Conservation (phyloP, 1,140 invertebrate species). For the Hestina assimilis region DNA sequence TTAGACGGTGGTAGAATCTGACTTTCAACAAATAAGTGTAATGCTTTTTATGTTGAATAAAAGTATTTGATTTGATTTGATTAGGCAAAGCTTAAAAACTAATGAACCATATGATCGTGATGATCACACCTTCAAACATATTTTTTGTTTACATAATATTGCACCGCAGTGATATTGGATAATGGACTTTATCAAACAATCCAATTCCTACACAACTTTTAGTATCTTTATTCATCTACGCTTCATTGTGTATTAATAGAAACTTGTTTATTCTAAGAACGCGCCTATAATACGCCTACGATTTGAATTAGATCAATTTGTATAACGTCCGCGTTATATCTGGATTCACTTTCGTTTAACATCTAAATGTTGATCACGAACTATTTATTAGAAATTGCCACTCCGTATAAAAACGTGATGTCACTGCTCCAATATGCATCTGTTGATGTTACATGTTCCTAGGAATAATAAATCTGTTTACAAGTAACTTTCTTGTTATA, state of each 20-base stretch:
- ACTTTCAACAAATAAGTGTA: too few species aligned
- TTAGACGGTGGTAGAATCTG: too few species aligned
- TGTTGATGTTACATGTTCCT: slow-evolving; percentile 19
- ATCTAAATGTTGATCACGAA: slow-evolving; percentile 56
- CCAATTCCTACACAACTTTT: neutral
- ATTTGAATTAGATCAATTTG: slow-evolving; percentile 32
- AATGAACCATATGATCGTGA: too few species aligned
- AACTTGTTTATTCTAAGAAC: slow-evolving; percentile 7
- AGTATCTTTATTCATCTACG: neutral
- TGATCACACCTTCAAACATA: too few species aligned
- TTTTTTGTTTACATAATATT: too few species aligned
- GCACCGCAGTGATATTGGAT: too few species aligned
- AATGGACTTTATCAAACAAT: too few species aligned
- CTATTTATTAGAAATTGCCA: slow-evolving; percentile 65
- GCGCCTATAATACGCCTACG: slow-evolving; percentile 16
- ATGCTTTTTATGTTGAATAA: too few species aligned
- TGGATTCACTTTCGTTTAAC: slow-evolving; percentile 56
- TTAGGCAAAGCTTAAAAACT: too few species aligned
- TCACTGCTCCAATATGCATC: slow-evolving; percentile 41
- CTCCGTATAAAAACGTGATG: slow-evolving; percentile 46
- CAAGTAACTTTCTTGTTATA: slow-evolving; percentile 19
- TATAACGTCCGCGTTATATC: slow-evolving; percentile 40
- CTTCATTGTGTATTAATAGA: neutral
- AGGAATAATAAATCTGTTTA: slow-evolving; percentile 19
- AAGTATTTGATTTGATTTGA: too few species aligned